phyloP scores from a whole-genome alignment of 2,888 invertebrate genomes.

The Aricia artaxerxes region DNA sequence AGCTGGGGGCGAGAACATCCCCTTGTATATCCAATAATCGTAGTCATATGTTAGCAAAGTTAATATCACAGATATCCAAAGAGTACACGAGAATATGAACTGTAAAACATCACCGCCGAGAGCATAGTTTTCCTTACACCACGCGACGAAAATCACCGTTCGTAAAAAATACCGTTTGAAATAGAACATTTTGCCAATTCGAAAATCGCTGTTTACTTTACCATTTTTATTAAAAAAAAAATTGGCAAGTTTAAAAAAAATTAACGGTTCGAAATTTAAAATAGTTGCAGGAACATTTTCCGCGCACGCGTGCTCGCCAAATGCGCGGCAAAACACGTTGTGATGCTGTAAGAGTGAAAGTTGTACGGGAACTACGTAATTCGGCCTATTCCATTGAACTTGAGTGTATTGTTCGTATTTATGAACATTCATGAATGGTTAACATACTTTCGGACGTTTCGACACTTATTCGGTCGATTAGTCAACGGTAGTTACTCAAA shows the following conservation, averaged over 20 bases:
- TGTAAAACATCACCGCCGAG: conserved; percentile 55
- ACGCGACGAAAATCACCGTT: conserved; percentile 53
- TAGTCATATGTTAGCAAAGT: conserved; percentile 66
- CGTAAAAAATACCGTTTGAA: conserved; percentile 60
- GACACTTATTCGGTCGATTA: not conserved
- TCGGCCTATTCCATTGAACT: conserved; percentile 40
- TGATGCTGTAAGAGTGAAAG: conserved; percentile 77
- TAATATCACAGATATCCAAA: conserved; percentile 48
- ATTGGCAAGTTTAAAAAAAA: conserved; percentile 18
- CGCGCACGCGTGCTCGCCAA: conserved; percentile 55
- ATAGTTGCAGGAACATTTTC: conserved; percentile 31
- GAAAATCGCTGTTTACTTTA: conserved; percentile 5
- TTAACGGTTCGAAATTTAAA: conserved; percentile 30
- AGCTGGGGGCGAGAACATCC: conserved; percentile 67
- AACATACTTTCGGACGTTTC: conserved; percentile 8
- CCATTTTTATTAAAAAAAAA: conserved; percentile 15
- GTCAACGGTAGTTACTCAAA: not conserved
- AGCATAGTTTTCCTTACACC: conserved; percentile 59
- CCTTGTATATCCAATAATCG: conserved; percentile 66
- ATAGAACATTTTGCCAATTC: conserved; percentile 61
- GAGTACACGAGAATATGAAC: conserved; percentile 51
- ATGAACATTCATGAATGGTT: not conserved
- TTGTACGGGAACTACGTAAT: conserved; percentile 53
- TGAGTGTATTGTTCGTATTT: conserved; percentile 31
- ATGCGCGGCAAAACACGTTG: conserved; percentile 56